A percentile compares a stretch with the other conserved stretches of the same genome.
Evolutionary conservation across 1,140 invertebrate species (phyloP).

Genomic region (Battus philenor): DNA sequence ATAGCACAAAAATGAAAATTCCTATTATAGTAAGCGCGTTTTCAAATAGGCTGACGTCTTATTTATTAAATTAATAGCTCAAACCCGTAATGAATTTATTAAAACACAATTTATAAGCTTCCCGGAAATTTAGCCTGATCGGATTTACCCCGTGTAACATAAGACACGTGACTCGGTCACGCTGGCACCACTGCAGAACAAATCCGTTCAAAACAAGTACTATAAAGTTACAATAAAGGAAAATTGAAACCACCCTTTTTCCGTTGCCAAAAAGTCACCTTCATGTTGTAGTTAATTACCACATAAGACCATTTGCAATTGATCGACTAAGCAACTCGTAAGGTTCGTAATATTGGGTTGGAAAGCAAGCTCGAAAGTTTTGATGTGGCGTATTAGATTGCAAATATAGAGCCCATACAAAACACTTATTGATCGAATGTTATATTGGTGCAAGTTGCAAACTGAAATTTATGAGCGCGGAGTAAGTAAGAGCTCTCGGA

Average conservation of each 20-base stretch:
- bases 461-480: conserved; percentile 66
- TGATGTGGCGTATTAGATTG: conserved; percentile 67
- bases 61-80: not conserved
- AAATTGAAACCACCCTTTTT: conserved; percentile 2
- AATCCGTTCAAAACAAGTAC: conserved; percentile 5
- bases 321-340: conserved; percentile 18
- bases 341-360: conserved; percentile 56
- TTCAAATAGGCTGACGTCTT: too few relatives aligned
- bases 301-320: not conserved
- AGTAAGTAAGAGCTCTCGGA: conserved; percentile 59
- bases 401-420: conserved; percentile 73
- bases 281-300: not conserved
- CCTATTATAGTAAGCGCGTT: too few relatives aligned
- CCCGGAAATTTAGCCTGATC: conserved; percentile 31
- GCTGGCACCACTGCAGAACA: conserved; percentile 28
- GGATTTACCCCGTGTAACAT: conserved; percentile 47
- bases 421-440: conserved; percentile 72
- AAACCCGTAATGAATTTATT: conserved; percentile 26
- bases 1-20: too few relatives aligned
- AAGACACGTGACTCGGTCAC: conserved; percentile 44
- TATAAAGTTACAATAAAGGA: conserved; percentile 21
- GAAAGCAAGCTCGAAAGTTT: conserved; percentile 55
- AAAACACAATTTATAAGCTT: conserved; percentile 34
- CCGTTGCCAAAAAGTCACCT: not conserved
- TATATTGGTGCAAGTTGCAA: conserved; percentile 66